Percentiles rank a stretch among this genome's conserved stretches.
phyloP scores from a whole-genome alignment of 1,140 invertebrate species.

The Cryptotermes secundus region DNA sequence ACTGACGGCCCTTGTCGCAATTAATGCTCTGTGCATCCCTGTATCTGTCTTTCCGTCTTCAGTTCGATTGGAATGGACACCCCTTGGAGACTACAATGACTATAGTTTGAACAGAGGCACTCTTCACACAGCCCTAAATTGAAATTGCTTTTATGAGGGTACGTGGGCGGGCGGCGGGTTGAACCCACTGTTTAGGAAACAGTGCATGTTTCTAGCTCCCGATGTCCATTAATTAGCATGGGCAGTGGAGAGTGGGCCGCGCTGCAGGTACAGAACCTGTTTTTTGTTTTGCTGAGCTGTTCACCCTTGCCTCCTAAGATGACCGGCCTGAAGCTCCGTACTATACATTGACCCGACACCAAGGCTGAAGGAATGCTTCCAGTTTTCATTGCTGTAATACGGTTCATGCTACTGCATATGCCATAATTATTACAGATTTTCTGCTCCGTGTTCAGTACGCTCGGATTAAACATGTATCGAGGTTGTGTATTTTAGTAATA shows the following conservation, averaged over 20 bases:
- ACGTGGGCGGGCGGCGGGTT: background rate
- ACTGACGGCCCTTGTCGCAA: too few species aligned
- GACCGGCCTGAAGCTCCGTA: background rate
- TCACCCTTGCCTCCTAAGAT: background rate
- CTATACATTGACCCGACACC: background rate
- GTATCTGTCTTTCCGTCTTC: too few species aligned
- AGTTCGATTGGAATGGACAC: background rate
- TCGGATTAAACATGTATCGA: too few species aligned
- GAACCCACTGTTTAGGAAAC: slow-evolving; percentile 9
- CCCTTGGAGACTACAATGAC: background rate
- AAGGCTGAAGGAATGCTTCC: background rate
- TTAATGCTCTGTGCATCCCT: too few species aligned
- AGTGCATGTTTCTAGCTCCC: background rate
- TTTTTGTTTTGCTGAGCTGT: background rate
- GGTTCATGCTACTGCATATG: too few species aligned
- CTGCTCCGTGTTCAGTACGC: too few species aligned
- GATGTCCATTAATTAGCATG: slow-evolving; percentile 10
- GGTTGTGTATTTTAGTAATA: too few species aligned
- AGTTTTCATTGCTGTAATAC: background rate
- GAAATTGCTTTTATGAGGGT: background rate
- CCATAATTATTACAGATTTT: too few species aligned
- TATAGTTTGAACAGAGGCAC: background rate
- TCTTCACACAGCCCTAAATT: background rate
- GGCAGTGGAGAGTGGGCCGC: background rate
- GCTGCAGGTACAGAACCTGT: background rate